Evolutionary conservation across 2,797 vertebrate species (phyloP).

Genomic region (Manis pentadactyla): DNA sequence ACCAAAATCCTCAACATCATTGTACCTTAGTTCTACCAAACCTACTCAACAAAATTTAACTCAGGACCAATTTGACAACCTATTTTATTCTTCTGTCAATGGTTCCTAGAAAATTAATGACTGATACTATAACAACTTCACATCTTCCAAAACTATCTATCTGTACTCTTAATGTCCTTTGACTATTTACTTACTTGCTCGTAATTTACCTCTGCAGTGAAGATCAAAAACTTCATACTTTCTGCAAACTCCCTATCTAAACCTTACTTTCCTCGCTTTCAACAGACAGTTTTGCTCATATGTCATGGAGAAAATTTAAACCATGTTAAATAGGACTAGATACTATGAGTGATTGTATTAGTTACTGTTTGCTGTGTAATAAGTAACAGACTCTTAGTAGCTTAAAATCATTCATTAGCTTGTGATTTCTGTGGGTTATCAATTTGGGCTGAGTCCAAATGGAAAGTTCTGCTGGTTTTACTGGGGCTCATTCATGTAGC

Average conservation of each 20-base stretch:
- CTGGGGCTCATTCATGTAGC: background rate
- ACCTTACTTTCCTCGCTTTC: background rate
- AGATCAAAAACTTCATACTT: background rate
- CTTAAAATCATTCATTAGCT: background rate
- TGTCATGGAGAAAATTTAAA: background rate
- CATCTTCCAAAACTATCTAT: background rate
- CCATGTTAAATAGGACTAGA: background rate
- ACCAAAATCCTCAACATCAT: background rate
- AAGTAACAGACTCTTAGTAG: background rate
- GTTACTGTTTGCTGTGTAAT: background rate
- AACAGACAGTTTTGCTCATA: background rate
- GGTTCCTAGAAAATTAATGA: background rate
- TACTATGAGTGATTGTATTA: background rate
- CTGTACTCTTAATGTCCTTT: background rate
- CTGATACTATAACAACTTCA: background rate
- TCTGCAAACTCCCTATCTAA: background rate
- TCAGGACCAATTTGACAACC: background rate
- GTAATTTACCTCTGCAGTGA: background rate
- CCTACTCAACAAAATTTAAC: background rate
- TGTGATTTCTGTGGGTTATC: background rate
- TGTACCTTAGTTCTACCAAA: background rate
- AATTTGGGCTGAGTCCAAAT: background rate
- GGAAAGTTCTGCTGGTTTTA: background rate
- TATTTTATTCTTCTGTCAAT: background rate
- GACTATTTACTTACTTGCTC: background rate